Conservation (phyloP, 2,888 invertebrate species). For the Netelia inedita region DNA sequence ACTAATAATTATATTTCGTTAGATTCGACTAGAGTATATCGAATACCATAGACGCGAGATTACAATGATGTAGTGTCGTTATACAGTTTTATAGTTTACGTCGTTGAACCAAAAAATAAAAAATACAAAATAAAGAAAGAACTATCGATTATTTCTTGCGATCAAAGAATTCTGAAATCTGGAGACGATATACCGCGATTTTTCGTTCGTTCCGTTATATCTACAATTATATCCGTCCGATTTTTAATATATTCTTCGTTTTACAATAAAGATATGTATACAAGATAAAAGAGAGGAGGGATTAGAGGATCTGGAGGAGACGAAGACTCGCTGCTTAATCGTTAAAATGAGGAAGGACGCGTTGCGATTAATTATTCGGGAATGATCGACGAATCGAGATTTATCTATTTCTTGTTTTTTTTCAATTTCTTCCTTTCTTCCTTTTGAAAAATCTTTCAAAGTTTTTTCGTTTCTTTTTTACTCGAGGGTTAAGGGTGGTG, state of each 20-base stretch:
- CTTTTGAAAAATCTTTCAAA: background rate
- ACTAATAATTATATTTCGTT: slow-evolving; percentile 61
- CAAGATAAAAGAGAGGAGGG: background rate
- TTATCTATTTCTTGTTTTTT: background rate
- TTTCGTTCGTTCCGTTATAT: slow-evolving; percentile 46
- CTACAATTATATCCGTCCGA: slow-evolving; percentile 48
- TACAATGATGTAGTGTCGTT: slow-evolving; percentile 56
- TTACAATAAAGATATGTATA: slow-evolving; percentile 63
- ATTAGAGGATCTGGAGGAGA: background rate
- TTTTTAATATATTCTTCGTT: slow-evolving; percentile 35
- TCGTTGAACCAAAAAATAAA: slow-evolving; percentile 10
- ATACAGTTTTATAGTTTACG: slow-evolving; percentile 40
- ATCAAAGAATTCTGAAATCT: background rate
- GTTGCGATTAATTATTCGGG: background rate
- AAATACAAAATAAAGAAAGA: slow-evolving; percentile 4
- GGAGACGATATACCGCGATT: background rate
- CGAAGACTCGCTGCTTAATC: slow-evolving; percentile 33
- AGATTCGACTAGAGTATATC: slow-evolving; percentile 69
- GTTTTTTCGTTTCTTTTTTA: background rate
- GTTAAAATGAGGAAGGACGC: background rate
- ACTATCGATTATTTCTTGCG: slow-evolving; percentile 11
- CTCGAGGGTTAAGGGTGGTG: background rate
- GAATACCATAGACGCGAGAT: slow-evolving; percentile 67
- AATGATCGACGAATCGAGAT: slow-evolving; percentile 45
- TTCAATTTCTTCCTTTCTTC: slow-evolving; percentile 1